Evolutionary conservation across 2,888 invertebrate genomes (phyloP).

Genomic region (Ctena decussata): DNA sequence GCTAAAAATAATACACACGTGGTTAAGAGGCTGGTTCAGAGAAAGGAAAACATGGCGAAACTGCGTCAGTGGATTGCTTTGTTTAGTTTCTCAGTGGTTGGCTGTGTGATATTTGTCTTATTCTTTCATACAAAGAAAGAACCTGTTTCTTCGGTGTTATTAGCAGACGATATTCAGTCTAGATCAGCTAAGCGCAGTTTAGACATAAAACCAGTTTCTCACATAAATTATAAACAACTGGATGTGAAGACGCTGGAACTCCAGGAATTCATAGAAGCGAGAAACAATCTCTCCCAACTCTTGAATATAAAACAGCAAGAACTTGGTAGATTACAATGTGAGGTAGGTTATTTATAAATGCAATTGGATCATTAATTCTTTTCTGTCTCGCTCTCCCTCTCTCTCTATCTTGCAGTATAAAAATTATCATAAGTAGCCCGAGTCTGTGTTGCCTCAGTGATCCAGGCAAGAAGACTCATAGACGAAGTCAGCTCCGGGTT

Average conservation of each 20-base stretch:
- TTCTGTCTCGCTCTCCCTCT: too few species aligned
- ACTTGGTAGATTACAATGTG: neutral
- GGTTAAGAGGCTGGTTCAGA: too few species aligned
- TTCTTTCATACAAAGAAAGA: neutral
- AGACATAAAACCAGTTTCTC: neutral
- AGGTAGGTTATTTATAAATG: too few species aligned
- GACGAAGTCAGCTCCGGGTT: too few species aligned
- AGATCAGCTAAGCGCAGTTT: neutral
- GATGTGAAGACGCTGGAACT: neutral
- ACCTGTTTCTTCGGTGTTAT: neutral
- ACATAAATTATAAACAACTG: neutral
- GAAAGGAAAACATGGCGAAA: neutral
- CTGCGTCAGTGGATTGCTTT: neutral
- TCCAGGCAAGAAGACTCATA: too few species aligned
- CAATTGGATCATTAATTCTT: too few species aligned
- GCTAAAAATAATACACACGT: too few species aligned
- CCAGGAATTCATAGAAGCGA: neutral
- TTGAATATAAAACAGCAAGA: neutral
- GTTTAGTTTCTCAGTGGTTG: neutral
- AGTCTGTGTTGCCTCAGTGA: too few species aligned
- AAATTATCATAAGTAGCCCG: too few species aligned
- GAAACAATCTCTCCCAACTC: neutral
- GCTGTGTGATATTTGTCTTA: neutral
- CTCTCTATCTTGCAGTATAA: too few species aligned
- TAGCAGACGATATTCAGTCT: neutral